phyloP scores from a whole-genome alignment of 64 coral and sea anemone species.

The Astreopora myriophthalma region DNA sequence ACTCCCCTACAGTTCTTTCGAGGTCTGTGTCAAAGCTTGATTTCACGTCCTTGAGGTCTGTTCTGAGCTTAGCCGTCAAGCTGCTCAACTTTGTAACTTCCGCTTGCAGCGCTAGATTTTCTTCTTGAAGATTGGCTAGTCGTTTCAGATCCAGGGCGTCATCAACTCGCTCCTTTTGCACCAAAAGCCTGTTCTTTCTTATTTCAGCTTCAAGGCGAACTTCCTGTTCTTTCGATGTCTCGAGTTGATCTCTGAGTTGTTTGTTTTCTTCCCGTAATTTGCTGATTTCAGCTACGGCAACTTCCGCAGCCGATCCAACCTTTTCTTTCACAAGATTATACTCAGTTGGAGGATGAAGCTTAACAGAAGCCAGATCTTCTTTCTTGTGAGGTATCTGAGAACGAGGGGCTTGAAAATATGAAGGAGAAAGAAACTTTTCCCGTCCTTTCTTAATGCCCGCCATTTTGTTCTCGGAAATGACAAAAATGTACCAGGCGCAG shows the following conservation, averaged over 20 bases:
- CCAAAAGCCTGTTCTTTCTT: conserved; percentile 47
- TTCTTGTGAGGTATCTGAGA: conserved; percentile 48
- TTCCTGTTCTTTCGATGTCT: conserved; percentile 48
- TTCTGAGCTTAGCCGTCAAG: conserved; percentile 64
- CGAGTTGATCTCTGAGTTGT: conserved; percentile 2
- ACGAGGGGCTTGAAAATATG: conserved; percentile 68
- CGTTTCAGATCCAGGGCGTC: conserved; percentile 67
- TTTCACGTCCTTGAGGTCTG: conserved; percentile 72
- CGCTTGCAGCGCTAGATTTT: conserved; percentile 78
- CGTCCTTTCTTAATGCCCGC: conserved; percentile 8
- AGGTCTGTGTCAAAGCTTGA: conserved; percentile 53
- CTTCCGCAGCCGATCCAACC: neutral
- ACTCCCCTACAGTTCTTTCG: conserved; percentile 63
- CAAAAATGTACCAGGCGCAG: conserved; percentile 46
- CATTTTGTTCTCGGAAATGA: conserved; percentile 58
- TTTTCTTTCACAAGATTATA: conserved; percentile 44
- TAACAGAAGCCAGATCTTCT: neutral
- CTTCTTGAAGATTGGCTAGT: conserved; percentile 78
- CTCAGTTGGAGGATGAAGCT: conserved; percentile 52
- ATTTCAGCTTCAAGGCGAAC: conserved; percentile 33
- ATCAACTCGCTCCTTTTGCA: conserved; percentile 65
- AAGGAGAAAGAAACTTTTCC: conserved; percentile 63
- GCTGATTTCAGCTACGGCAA: neutral
- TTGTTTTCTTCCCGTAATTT: conserved; percentile 53
- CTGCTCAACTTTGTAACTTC: conserved; percentile 66